Percentiles rank a stretch among this genome's conserved stretches.
Evolutionary conservation across 2,888 invertebrate species (phyloP).

Genomic region (Tetragnatha montana): DNA sequence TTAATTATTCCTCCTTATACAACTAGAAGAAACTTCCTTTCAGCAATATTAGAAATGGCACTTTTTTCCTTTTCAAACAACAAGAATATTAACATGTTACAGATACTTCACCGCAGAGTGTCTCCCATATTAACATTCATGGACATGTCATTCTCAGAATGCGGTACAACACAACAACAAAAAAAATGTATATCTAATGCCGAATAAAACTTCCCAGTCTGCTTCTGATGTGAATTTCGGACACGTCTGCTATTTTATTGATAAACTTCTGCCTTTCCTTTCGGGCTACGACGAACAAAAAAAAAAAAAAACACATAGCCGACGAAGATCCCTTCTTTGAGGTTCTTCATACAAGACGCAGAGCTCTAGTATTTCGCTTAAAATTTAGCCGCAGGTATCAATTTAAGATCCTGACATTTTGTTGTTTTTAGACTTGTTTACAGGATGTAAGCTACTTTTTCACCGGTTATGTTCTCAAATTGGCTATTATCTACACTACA

Average conservation of each 20-base stretch:
- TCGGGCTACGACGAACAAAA: slow-evolving; percentile 27
- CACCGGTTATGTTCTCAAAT: slow-evolving; percentile 56
- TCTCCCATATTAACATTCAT: not conserved
- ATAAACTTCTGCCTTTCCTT: slow-evolving; percentile 45
- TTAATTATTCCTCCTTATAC: too few species aligned
- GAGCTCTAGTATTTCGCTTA: slow-evolving; percentile 50
- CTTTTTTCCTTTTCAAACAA: too few species aligned
- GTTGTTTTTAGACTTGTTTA: slow-evolving; percentile 59
- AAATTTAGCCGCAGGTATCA: slow-evolving; percentile 66
- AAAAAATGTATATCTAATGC: slow-evolving; percentile 1
- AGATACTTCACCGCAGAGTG: not conserved
- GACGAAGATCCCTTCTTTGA: slow-evolving; percentile 1
- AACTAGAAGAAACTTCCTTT: too few species aligned
- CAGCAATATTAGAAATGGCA: too few species aligned
- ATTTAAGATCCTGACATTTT: slow-evolving; percentile 65
- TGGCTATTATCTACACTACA: slow-evolving; percentile 59
- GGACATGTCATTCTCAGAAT: not conserved
- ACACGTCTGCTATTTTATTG: slow-evolving; percentile 57
- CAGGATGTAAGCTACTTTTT: slow-evolving; percentile 60
- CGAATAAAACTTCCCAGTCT: slow-evolving; percentile 12
- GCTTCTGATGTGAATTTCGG: slow-evolving; percentile 28
- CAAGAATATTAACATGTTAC: too few species aligned
- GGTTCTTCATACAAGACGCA: slow-evolving; percentile 37
- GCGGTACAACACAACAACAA: not conserved
- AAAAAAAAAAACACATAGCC: not conserved